Evolutionary conservation across 2,797 vertebrate genomes (phyloP).

Genomic region (Phataginus tetradactyla): DNA sequence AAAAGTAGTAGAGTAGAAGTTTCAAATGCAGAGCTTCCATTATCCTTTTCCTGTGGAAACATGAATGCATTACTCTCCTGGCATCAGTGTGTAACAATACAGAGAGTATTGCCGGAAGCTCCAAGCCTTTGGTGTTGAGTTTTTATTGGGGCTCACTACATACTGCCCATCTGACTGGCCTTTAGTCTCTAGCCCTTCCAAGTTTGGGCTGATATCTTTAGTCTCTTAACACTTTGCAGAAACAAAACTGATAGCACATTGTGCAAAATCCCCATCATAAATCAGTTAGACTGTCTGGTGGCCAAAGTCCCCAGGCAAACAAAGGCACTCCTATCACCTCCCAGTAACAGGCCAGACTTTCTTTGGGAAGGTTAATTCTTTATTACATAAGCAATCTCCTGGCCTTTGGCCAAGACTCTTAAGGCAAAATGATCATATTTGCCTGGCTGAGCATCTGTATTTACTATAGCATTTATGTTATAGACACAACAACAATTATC

Average conservation of each 20-base stretch:
- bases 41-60: background rate
- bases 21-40: background rate
- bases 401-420: background rate
- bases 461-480: conserved; percentile 32
- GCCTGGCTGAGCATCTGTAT: background rate
- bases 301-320: background rate
- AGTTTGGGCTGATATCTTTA: background rate
- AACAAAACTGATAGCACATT: background rate
- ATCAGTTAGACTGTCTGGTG: background rate
- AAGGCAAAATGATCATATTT: background rate
- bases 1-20: background rate
- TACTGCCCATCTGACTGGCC: background rate
- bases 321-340: background rate
- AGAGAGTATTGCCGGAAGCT: background rate
- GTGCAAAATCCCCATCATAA: background rate
- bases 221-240: background rate
- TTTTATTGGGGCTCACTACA: background rate
- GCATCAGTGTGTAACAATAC: background rate
- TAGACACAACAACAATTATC: background rate
- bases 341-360: background rate
- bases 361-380: conserved; percentile 37
- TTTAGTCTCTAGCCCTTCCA: background rate
- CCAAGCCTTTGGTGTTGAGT: background rate
- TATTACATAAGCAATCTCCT: background rate
- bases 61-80: background rate